Percentiles rank a stretch among this genome's conserved stretches.
Evolutionary conservation across 2,797 vertebrate genomes (phyloP).

Genomic region (Botia kubotai): DNA sequence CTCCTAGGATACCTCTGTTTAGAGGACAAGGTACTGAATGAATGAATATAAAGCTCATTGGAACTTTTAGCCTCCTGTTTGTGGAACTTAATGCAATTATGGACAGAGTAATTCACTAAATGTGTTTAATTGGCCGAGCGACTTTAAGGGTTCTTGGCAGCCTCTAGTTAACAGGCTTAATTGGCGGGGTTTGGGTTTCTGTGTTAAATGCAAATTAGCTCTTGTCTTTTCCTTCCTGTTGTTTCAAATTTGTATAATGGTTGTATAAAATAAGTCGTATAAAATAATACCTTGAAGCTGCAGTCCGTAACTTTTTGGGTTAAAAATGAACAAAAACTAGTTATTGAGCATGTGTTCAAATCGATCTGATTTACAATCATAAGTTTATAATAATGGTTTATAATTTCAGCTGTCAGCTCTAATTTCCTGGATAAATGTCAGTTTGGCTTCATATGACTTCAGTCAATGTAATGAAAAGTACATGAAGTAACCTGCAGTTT

Average conservation of each 20-base stretch:
- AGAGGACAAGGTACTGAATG: conserved; percentile 58
- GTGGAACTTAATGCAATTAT: conserved; percentile 52
- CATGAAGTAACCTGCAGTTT: too few relatives aligned
- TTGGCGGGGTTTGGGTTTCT: conserved; percentile 13
- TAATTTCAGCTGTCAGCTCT: too few relatives aligned
- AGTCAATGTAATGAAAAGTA: too few relatives aligned
- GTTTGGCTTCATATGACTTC: too few relatives aligned
- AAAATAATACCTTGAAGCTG: not conserved
- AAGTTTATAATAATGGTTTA: too few relatives aligned
- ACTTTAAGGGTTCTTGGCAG: conserved; percentile 64
- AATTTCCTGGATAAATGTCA: too few relatives aligned
- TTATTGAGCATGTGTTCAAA: too few relatives aligned
- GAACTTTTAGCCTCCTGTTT: conserved; percentile 54
- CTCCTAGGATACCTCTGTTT: conserved; percentile 32
- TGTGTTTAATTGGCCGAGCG: conserved; percentile 63
- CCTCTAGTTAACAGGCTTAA: conserved; percentile 57
- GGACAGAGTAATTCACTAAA: conserved; percentile 50
- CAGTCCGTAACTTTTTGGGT: too few relatives aligned
- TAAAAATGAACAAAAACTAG: too few relatives aligned
- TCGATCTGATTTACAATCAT: too few relatives aligned
- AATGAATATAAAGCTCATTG: conserved; percentile 48
- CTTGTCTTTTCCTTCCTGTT: not conserved
- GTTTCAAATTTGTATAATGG: not conserved
- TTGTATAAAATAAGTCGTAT: not conserved
- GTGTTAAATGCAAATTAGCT: not conserved